These are phyloP conservation scores for Morbakka virulenta DNA, from an alignment of 30 jellyfish, hydroid and myxozoan species.

Conservation along the genomic window DNA sequence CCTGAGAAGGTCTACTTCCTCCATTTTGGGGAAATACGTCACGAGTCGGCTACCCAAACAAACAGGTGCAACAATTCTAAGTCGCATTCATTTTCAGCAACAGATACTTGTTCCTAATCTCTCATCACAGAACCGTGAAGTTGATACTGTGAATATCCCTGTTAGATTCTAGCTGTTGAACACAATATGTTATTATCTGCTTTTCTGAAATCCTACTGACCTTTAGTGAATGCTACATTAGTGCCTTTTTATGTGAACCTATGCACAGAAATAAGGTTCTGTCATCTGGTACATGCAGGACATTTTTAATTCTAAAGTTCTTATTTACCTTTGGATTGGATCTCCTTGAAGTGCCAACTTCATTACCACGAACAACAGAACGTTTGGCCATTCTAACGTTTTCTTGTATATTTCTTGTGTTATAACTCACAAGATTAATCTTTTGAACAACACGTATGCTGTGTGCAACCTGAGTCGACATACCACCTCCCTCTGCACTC, in stretches of 20 bases:
- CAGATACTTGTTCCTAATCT: background rate
- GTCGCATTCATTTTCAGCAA: background rate
- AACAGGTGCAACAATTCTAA: background rate
- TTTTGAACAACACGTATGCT: no score
- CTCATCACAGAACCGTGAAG: background rate
- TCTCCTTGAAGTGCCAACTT: background rate
- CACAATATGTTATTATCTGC: background rate
- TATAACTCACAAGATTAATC: no score
- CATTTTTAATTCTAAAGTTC: no score
- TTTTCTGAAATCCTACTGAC: background rate
- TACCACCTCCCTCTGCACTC: no score
- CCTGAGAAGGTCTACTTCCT: background rate
- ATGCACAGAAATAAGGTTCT: background rate
- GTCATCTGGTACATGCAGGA: background rate
- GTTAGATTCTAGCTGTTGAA: background rate
- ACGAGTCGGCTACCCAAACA: background rate
- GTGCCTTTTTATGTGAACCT: background rate
- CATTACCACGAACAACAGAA: background rate
- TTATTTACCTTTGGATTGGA: background rate
- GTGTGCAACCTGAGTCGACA: no score
- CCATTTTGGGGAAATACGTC: background rate
- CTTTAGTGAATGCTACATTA: background rate
- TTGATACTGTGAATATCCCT: background rate
- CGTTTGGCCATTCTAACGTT: background rate
- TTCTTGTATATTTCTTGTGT: background rate